Conservation (phyloP, 2,113 vertebrate genomes). For the Tautogolabrus adspersus region DNA sequence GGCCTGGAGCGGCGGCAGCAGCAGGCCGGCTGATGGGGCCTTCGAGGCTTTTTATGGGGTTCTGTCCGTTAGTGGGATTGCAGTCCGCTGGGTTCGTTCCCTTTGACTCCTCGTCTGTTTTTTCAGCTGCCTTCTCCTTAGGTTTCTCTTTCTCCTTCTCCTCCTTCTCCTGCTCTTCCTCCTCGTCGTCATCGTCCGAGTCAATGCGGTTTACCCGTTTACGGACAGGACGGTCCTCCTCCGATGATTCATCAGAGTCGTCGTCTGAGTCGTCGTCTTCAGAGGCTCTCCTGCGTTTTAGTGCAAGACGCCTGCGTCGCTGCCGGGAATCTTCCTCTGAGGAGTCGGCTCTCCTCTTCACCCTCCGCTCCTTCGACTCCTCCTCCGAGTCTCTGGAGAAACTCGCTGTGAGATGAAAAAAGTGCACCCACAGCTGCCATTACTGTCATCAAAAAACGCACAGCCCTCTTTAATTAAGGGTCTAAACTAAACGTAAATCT, state of each 20-base stretch:
- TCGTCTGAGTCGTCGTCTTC: conserved; percentile 80
- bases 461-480: no score
- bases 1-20: conserved; percentile 13
- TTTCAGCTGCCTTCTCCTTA: conserved; percentile 69
- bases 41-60: conserved; percentile 88
- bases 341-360: conserved; percentile 78
- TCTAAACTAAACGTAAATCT: no score
- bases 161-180: conserved; percentile 74
- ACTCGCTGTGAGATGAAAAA: conserved; percentile 60
- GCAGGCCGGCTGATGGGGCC: conserved; percentile 31
- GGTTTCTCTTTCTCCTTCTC: conserved; percentile 73
- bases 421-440: background rate
- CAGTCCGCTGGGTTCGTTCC: conserved; percentile 88
- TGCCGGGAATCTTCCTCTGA: conserved; percentile 78
- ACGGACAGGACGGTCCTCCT: conserved; percentile 89
- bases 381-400: conserved; percentile 88
- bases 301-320: conserved; percentile 60
- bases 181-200: conserved; percentile 83
- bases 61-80: conserved; percentile 93
- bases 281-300: conserved; percentile 81
- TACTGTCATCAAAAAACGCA: no score
- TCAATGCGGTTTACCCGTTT: conserved; percentile 94
- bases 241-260: conserved; percentile 66
- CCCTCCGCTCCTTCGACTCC: conserved; percentile 76
- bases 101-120: conserved; percentile 88